phyloP scores from a whole-genome alignment of 2,797 vertebrate genomes.

The Peromyscus aztecus region DNA sequence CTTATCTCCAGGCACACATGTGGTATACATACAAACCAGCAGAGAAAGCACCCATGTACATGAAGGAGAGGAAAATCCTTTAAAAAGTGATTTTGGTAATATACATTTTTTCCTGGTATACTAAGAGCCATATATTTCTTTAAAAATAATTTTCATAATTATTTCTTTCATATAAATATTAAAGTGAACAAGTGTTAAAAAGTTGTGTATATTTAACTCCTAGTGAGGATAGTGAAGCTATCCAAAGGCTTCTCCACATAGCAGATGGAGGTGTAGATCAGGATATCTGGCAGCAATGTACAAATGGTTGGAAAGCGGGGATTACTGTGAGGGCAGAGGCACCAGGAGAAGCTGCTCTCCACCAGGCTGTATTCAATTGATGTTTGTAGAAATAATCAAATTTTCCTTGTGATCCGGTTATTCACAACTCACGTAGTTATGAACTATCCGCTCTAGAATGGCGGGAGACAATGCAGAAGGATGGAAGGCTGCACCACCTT shows the following conservation, averaged over 20 bases:
- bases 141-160: constrained; percentile 18
- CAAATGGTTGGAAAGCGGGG: background rate
- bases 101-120: background rate
- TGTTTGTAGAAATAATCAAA: background rate
- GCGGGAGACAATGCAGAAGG: background rate
- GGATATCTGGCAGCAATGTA: background rate
- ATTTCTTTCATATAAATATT: background rate
- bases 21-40: background rate
- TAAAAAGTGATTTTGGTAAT: background rate
- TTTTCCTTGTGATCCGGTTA: background rate
- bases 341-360: rapidly evolving
- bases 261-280: background rate
- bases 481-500: background rate
- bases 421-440: background rate
- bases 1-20: background rate
- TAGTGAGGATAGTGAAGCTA: background rate
- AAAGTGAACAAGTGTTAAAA: constrained; percentile 14
- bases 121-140: background rate
- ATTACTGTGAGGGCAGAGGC: rapidly evolving
- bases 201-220: background rate
- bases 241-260: background rate
- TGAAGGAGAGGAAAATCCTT: background rate
- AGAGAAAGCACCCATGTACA: background rate
- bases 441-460: background rate
- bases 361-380: background rate